Evolutionary conservation across 1,140 invertebrate genomes (phyloP), one percentile per base, ranked within the genome.

Genomic region (Drosophila nannoptera): DNA sequence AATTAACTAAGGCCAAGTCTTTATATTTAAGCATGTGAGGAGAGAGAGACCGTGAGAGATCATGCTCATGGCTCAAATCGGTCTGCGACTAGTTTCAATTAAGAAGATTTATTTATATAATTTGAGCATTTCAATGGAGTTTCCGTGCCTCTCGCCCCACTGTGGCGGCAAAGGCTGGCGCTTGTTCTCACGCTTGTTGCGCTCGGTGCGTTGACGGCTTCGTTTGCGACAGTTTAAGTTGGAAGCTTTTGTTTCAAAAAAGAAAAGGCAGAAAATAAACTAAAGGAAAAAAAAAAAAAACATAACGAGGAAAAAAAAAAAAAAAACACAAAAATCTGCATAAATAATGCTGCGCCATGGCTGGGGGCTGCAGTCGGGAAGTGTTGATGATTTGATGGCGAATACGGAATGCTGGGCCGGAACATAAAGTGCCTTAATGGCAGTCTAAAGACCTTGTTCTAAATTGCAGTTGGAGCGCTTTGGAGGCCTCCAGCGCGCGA

Each of bases 151-250:
- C 40, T 45, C 1, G 36, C 7, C 38, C 73, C 77, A 80, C 63
- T 73, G 73, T 80, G 55, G 42, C 40, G 14, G 65, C 14, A 40
- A 31, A 61, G 48, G 67, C 64, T 62, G 80, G 75, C 60, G 71
- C 71, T 83, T 83, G 78, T 82, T 82, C 78, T 83, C 78, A 82
- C 78, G 78, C 78, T 82, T 82, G 78, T 83, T 82, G 75, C 75
- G 78, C 70, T 75, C 56, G 48, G 22, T 67, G 63, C 78, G 71
- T 63, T 67, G 61, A 65, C 54, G 69, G 55, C 14, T 40, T 46
- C 64, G 69, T 70, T 70, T 70, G 69, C 65, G 69, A 72, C 69
- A 72, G 58, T 72, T 72, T 72, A 72, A 72, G 69, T 72, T 72
- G 69, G 69, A 70, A 68, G 69, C 77, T 73, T 82, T 82, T 77